Evolutionary conservation across 2,113 vertebrate genomes (phyloP).

Genomic region (Aythya baeri): DNA sequence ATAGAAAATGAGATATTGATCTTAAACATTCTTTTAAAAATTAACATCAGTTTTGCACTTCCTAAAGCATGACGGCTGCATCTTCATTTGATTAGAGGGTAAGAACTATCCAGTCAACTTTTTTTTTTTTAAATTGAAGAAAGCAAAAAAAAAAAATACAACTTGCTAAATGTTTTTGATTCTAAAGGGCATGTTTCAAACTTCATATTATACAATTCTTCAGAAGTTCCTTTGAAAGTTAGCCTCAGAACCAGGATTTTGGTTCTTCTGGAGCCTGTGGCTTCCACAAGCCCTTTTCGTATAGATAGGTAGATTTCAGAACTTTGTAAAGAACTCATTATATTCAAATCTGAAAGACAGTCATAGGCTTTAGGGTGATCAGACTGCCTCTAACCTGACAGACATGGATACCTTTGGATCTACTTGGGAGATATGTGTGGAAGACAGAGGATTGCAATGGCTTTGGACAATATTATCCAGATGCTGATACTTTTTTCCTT

Average conservation of each 20-base stretch:
- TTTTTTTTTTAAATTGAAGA: neutral
- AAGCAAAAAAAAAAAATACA: neutral
- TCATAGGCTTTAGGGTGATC: too few relatives aligned
- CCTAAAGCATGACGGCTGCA: neutral
- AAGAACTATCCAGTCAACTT: neutral
- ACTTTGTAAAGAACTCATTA: neutral
- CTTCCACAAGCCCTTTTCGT: neutral
- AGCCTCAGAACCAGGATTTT: rapidly evolving
- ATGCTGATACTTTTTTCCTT: too few relatives aligned
- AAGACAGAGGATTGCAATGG: too few relatives aligned
- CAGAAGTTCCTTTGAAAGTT: neutral
- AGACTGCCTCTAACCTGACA: too few relatives aligned
- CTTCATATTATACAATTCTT: neutral
- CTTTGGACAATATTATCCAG: too few relatives aligned
- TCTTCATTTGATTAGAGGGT: neutral
- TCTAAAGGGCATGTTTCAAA: neutral
- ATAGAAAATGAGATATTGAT: neutral
- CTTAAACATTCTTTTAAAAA: neutral
- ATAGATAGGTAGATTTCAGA: neutral
- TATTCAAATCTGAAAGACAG: neutral
- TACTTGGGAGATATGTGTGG: too few relatives aligned
- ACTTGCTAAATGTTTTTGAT: neutral
- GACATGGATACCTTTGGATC: too few relatives aligned
- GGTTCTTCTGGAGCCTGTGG: neutral
- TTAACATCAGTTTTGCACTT: neutral